Base-by-base conservation (phyloP, 1,140 invertebrate genomes). In the Agrilus planipennis region DNA sequence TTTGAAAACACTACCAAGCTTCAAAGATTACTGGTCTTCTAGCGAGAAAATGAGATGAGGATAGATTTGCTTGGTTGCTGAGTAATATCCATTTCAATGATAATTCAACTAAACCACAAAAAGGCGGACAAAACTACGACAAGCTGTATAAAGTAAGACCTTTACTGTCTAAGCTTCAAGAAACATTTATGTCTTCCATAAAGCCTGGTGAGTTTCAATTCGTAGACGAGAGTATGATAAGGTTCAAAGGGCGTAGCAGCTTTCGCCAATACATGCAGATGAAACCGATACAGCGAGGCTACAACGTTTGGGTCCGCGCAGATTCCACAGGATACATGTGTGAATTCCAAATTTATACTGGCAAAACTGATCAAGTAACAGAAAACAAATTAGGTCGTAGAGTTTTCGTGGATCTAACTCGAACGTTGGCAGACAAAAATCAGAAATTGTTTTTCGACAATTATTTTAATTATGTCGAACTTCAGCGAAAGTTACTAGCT, bases 191-290 rank as follows among this genome's bases (percentile, higher is more conserved):
- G 12, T 14, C 11, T 5, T 41, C 17, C 21, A 32, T 7, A n/a
- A 11, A 20, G 11, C 39, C 30, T 11, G 7, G 17, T 20, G n/a
- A 35, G 29, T 19, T 54, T 17, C 59, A 60, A 25, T 67, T 61
- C 46, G 57, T 62, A 38, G 56, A 54, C 41, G 54, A 62, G 40
- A 67, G 63, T 52, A 41, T 34, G 30, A 41, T 34, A n/a, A 12
- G 20, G 11, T 41, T 41, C 22, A 41, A 41, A 22, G 31, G 30
- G 7, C 18, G 39, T 16, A 31, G 11, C 11, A 16, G 28, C 19
- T 10, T 41, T 14, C 12, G 7, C 42, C 61, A 48, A 54, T 67
- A 39, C 63, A 67, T 50, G 60, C 54, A 16, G 61, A 65, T 25
- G 48, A 48, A 38, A 50, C 37, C 22, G n/a, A 25, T 25, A 25